Evolutionary conservation across 2,797 vertebrate genomes (phyloP), one percentile per base, ranked within the genome.

Genomic region (Crocodylus rhombifer): DNA sequence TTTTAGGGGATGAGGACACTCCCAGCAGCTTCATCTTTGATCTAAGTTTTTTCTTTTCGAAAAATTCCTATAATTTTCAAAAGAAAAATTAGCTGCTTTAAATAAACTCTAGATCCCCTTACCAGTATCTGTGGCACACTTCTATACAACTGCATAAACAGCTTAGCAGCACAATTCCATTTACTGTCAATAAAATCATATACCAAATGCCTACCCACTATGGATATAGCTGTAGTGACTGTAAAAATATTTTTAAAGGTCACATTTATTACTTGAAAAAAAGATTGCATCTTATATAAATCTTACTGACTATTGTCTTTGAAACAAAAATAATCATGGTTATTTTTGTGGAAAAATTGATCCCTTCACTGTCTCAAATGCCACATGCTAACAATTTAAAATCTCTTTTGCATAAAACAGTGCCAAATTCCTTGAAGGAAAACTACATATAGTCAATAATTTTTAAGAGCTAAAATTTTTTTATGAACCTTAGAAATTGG

Each of bases 41-140:
- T 84, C 97, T 97, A 89, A 98, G 96, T 77, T 95, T 98, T 93
- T 97, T 97, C 95, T 97, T 98, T 96, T 98, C 98, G 97, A 98
- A 98, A 80, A 95, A 98, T 87, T 98, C 98, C 98, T 98, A 83
- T 42, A 77, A 94, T 80, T 92, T 96, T 95, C n/a, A 61, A 84
- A 95, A 90, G 73, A 78, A 14, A 92, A 94, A 23, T 67, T 86
- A 75, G 4, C 36, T 81, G 89, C 91, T 86, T 82, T 17, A 86
- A 13, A 85, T 64, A 81, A 91, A n/a, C 5, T 85, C 86, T 55
- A 75, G n/a, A 87, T 60, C 14, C 55, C 0, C 0, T 69, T 30
- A 82, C 14, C 13, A 78, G 42, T 7, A 51, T 3, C 42, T 14
- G 15, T 18, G 69, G 76, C n/a, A 80, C 71, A 57, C 9, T 61